A percentile compares a stretch with the other conserved stretches of the same genome.
Conservation (phyloP, 1,140 invertebrate genomes). For the Drosophila burlai region DNA sequence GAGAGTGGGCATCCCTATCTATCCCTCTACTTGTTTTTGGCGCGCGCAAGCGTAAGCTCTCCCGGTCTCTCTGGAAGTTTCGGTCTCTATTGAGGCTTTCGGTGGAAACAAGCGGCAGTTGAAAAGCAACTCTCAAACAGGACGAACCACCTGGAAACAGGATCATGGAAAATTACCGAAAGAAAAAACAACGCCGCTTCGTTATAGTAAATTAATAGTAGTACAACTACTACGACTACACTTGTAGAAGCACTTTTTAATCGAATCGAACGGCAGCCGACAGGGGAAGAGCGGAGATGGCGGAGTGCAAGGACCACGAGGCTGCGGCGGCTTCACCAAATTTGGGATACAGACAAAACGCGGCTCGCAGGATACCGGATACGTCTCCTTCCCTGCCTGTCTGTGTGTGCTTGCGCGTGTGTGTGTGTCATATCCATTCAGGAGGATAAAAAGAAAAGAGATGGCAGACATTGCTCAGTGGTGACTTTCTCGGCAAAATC, state of each 20-base stretch:
- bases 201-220: conserved; percentile 39
- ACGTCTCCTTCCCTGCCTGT: conserved; percentile 30
- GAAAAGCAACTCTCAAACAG: conserved; percentile 62
- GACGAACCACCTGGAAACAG: conserved; percentile 54
- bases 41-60: conserved; percentile 74
- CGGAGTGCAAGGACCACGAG: conserved; percentile 41
- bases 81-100: conserved; percentile 38
- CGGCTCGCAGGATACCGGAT: conserved; percentile 58
- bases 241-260: conserved; percentile 42
- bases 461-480: conserved; percentile 51
- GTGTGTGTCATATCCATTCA: conserved; percentile 46
- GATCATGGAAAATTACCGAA: conserved; percentile 23
- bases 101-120: conserved; percentile 52
- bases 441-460: conserved; percentile 34
- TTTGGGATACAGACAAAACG: conserved; percentile 59
- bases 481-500: conserved; percentile 53
- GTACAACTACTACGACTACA: conserved; percentile 38
- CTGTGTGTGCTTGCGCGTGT: conserved; percentile 32
- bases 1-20: conserved; percentile 24
- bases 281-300: not conserved
- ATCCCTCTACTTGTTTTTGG: conserved; percentile 58
- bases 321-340: conserved; percentile 46
- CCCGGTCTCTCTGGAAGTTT: conserved; percentile 58
- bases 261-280: conserved; percentile 10
- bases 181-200: conserved; percentile 22